Evolutionary conservation across 2,888 invertebrate genomes (phyloP).

Genomic region (Stegana nigrithorax): DNA sequence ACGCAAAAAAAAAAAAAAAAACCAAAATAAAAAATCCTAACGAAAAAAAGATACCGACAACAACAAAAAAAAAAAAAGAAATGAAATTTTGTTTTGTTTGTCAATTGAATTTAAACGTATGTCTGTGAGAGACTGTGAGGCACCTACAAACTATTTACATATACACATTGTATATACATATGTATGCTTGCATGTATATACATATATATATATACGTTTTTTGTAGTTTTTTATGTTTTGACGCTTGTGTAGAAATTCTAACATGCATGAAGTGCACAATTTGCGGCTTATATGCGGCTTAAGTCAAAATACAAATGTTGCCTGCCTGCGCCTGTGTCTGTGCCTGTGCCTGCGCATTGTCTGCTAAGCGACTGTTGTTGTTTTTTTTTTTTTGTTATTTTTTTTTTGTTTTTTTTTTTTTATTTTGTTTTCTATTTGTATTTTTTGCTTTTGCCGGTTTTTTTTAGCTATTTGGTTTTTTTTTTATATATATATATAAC

Average conservation of each 20-base stretch:
- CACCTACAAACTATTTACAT: no score
- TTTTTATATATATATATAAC: not conserved
- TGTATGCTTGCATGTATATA: not conserved
- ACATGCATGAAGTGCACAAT: not conserved
- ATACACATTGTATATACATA: no score
- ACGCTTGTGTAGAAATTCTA: conserved; percentile 10
- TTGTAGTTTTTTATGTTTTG: conserved; percentile 20
- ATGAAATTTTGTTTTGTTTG: not conserved
- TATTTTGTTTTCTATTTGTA: no score
- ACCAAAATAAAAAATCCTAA: not conserved
- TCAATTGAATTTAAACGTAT: not conserved
- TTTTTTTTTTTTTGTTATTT: not conserved
- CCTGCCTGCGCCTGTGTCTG: not conserved
- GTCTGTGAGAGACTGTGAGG: not conserved
- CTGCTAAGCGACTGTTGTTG: not conserved
- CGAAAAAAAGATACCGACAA: not conserved
- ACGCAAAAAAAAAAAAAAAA: not conserved
- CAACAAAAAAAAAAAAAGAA: not conserved
- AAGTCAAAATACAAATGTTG: not conserved
- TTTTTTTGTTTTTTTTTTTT: not conserved
- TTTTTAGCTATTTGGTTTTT: not conserved
- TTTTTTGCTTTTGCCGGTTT: no score
- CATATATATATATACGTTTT: not conserved
- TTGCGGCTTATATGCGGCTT: not conserved
- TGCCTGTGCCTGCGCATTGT: not conserved